These are phyloP conservation scores for Lasioglossum zephyrum DNA, from an alignment of 2,888 invertebrate species.

Conservation along the genomic window DNA sequence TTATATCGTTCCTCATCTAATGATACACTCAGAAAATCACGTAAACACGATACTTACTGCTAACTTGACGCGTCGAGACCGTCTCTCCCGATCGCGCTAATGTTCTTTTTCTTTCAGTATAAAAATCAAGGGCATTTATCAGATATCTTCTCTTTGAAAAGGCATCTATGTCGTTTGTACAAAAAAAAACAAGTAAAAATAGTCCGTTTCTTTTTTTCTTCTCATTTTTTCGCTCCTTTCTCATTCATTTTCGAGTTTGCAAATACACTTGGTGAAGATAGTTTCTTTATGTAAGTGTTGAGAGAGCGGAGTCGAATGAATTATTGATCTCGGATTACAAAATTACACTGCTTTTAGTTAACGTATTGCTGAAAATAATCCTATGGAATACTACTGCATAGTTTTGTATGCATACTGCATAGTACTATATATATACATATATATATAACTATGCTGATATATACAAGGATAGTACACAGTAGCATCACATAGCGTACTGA, in stretches of 20 bases:
- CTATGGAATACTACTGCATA: conserved; percentile 40
- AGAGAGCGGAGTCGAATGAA: conserved; percentile 26
- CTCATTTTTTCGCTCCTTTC: neutral
- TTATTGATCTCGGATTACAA: conserved; percentile 27
- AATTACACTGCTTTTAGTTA: conserved; percentile 32
- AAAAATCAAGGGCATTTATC: conserved; percentile 46
- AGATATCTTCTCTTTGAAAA: conserved; percentile 37
- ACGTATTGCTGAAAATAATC: conserved; percentile 22
- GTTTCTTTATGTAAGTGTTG: conserved; percentile 11
- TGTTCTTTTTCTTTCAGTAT: conserved; percentile 30
- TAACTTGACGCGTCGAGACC: conserved; percentile 30
- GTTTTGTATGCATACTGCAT: conserved; percentile 1
- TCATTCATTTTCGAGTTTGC: conserved; percentile 13
- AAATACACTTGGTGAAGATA: conserved; percentile 34
- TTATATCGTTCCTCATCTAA: neutral
- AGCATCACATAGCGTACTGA: conserved; percentile 36
- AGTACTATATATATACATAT: too few relatives aligned
- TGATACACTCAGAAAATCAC: conserved; percentile 22
- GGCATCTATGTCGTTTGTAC: conserved; percentile 42
- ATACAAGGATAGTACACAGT: conserved; percentile 49
- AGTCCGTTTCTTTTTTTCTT: conserved; percentile 20
- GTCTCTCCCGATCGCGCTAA: neutral
- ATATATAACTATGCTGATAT: conserved; percentile 39
- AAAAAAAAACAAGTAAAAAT: conserved; percentile 44
- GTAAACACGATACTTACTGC: conserved; percentile 35